Evolutionary conservation across 2,113 vertebrate species (phyloP).

Genomic region (Atrichornis clamosus): DNA sequence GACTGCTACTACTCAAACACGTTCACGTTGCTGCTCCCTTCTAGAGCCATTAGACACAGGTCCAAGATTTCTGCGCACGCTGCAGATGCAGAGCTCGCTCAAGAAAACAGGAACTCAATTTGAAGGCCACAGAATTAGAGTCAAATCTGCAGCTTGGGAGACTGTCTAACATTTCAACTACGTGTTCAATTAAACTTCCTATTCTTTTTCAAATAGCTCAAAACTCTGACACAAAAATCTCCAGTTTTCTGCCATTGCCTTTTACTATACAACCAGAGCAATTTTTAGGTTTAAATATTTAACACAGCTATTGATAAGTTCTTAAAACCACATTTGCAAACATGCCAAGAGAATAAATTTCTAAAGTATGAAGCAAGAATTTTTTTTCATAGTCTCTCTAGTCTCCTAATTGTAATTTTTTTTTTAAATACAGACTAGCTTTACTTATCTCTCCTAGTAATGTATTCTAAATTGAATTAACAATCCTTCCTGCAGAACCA

Average conservation of each 20-base stretch:
- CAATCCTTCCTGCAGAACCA: background rate
- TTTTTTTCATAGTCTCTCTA: background rate
- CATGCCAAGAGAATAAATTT: slow-evolving; percentile 10
- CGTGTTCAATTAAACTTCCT: background rate
- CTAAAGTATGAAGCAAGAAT: background rate
- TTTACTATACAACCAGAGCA: background rate
- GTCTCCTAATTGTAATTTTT: background rate
- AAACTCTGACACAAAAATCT: background rate
- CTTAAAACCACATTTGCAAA: slow-evolving; percentile 7
- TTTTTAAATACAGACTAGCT: background rate
- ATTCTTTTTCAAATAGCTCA: background rate
- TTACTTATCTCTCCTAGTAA: background rate
- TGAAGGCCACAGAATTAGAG: background rate
- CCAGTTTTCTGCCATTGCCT: background rate
- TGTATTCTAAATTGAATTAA: background rate
- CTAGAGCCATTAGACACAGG: background rate
- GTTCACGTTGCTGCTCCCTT: background rate
- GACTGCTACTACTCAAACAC: background rate
- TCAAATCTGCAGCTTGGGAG: background rate
- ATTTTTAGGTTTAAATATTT: background rate
- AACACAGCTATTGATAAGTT: background rate
- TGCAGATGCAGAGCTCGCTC: background rate
- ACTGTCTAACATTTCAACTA: background rate
- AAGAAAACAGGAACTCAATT: background rate
- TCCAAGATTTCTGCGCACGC: background rate